Base-by-base conservation (phyloP, 2,888 invertebrate genomes). In the Sisyra nigra region DNA sequence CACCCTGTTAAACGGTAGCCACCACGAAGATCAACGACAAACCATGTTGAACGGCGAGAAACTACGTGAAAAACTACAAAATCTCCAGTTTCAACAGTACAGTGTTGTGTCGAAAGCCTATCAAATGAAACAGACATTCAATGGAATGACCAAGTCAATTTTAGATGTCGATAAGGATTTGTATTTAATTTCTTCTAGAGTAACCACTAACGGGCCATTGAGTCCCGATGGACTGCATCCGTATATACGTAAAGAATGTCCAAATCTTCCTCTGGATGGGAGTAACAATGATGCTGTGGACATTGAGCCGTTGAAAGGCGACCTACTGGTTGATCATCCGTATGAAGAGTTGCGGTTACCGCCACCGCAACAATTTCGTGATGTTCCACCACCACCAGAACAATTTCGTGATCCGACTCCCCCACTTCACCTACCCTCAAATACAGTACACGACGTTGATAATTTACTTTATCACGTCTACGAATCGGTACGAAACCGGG, bases 301-400 rank as follows among this genome's bases (percentile, higher is more conserved):
- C 43, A 15, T 45, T 34, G 42, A 33, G 14, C 4, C 14, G 7
- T 2, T 40, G 2, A 44, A 35, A 6, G 36, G 11, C 19, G 44
- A 44, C 15, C 18, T 43, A 5, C 40, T 52, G n/a, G 67, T 67
- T 40, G 68, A 73, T 50, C 72, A 69, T 57, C 74, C 75, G 33
- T 76, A 80, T 54, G 81, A 83, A 51, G 77, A 81, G 54, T 69
- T 57, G 48, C 51, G 72, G 19, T 60, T 80, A 46, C 85, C 84
- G 19, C 87, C 87, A 1, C 87, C 87, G 2, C 81, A 84, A 55
- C 84, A 86, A 62, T 87, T 87, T 55, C 74, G 83, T 58, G 86
- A 86, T 61, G 77, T 76, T 40, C 79, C 81, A 14, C 77, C 82
- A 33, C 84, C 84, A 7, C 83, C 81, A 0, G 81, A 81, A 43